Conservation (phyloP, 2,113 vertebrate genomes). For the Isichthys henryi region DNA sequence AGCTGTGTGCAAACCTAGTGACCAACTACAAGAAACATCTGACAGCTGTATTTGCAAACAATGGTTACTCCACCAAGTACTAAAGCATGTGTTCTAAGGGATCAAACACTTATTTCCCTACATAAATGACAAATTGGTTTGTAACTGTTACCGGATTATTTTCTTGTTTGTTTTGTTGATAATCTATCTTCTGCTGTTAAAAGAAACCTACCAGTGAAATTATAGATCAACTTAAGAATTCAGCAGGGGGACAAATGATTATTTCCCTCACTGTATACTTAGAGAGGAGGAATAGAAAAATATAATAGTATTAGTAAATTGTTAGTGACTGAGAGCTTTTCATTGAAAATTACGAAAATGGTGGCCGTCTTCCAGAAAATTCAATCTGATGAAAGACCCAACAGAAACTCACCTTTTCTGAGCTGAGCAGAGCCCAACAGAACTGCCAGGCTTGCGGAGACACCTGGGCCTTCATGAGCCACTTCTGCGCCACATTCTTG, state of each 20-base stretch:
- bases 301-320: too few species aligned
- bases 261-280: background rate
- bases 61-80: background rate
- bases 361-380: background rate
- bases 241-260: background rate
- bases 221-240: background rate
- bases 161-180: background rate
- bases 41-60: background rate
- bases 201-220: background rate
- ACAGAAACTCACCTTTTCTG: conserved; percentile 70
- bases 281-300: background rate
- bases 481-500: conserved; percentile 99
- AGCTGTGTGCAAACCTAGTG: background rate
- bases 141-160: too few species aligned
- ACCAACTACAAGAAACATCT: background rate
- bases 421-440: conserved; percentile 88
- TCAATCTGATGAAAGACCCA: background rate
- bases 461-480: conserved; percentile 98
- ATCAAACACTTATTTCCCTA: conserved; percentile 4
- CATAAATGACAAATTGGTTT: background rate
- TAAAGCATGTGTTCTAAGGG: background rate
- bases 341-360: background rate
- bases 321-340: too few species aligned
- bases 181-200: background rate
- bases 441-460: conserved; percentile 98